Conservation (phyloP, 2,888 invertebrate species). For the Leptodirus hochenwartii region DNA sequence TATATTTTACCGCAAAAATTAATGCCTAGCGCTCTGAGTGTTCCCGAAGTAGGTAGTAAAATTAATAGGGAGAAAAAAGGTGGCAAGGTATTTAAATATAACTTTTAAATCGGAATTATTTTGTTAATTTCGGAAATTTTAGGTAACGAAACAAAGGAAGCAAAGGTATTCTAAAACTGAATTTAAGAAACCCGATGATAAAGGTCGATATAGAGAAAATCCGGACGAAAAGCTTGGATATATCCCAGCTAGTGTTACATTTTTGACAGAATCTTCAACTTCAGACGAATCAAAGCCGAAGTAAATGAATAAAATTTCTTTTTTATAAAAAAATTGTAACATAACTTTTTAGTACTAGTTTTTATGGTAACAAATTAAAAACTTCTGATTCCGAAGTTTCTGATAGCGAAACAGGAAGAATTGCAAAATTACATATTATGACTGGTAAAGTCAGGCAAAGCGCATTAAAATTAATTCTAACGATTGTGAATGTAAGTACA, state of each 20-base stretch:
- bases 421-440: conserved; percentile 19
- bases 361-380: conserved; percentile 21
- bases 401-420: conserved; percentile 34
- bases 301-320: too few species aligned
- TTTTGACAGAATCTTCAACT: conserved; percentile 2
- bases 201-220: neutral
- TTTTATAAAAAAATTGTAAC: too few species aligned
- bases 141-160: conserved; percentile 19
- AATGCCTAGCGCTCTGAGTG: conserved; percentile 39
- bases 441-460: conserved; percentile 47
- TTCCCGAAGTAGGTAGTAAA: conserved; percentile 28
- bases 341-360: too few species aligned
- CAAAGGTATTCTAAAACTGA: conserved; percentile 11
- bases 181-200: conserved; percentile 1
- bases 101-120: neutral
- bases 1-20: conserved; percentile 32
- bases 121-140: conserved; percentile 6
- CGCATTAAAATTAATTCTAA: conserved; percentile 40
- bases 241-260: conserved; percentile 7
- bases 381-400: conserved; percentile 53
- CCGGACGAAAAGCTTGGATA: conserved; percentile 3
- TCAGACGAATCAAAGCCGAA: too few species aligned
- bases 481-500: conserved; percentile 31
- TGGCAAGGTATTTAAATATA: conserved; percentile 33
- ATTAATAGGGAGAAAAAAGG: conserved; percentile 28